Evolutionary conservation across 2,888 invertebrate species (phyloP), one percentile per base, ranked within the genome.

Genomic region (Fragum sueziense): DNA sequence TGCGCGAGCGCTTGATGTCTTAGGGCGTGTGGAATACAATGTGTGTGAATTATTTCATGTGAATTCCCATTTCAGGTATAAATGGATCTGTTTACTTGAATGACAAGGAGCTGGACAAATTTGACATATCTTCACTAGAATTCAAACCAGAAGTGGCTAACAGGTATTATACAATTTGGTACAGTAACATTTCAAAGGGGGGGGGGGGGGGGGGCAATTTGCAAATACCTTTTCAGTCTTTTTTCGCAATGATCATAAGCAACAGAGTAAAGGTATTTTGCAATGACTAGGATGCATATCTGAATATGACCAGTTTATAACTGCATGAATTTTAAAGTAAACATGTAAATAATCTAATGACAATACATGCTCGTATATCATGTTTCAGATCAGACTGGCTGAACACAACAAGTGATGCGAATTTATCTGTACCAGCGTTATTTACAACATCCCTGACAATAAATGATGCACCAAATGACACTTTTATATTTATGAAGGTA

Each of bases 81-180:
- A 86, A 82, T 83, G 94, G 94, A 0, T 91, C 91, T 1, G 92
- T 95, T 0, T 86, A 85, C 11, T 73, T 95, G 7, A 94, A 95
- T 85, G 92, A 92, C 2, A 70, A 89, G 14, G 82, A 86, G 34
- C 76, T 95, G 0, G 81, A 85, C 7, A 87, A 93, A 77, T 95
- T 95, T 94, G 90, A 93, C 70, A 93, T 94, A 0, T 89, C 92
- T 84, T 94, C 95, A 0, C 86, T 95, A 51, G 95, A 95, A 86
- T 95, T 95, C 86, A 94, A 94, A 82, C 34, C 85, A 29, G 77
- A 85, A 2, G 85, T 87, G 27, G 72, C 91, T 0, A 57, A 78
- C 22, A 86, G 83, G 88, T 89, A 74, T 25, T 59, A 47, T 6
- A 47, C 2, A 47, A 47, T n/a, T n/a, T n/a, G n/a, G n/a, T n/a